A percentile compares a stretch with the other conserved stretches of the same genome.
These are phyloP conservation scores for Amphilophus citrinellus DNA, from an alignment of 2,113 vertebrate genomes.

Conservation along the genomic window DNA sequence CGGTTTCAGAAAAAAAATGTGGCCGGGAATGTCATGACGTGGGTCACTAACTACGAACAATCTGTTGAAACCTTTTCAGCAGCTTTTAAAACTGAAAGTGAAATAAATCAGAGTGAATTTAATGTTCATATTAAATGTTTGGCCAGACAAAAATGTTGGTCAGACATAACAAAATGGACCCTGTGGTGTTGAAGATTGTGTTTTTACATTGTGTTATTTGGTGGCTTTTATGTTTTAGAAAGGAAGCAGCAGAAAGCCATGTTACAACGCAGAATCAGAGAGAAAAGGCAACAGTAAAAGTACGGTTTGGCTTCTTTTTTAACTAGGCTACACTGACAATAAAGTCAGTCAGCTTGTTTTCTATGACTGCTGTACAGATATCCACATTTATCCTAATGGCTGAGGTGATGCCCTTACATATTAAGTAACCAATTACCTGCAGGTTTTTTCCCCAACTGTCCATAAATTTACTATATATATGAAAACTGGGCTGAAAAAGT, in stretches of 20 bases:
- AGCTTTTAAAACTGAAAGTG: slow-evolving; percentile 20
- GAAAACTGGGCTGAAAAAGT: not conserved
- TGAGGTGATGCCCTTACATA: not conserved
- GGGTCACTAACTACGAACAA: slow-evolving; percentile 58
- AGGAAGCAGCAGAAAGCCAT: slow-evolving; percentile 7
- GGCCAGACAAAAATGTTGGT: slow-evolving; percentile 28
- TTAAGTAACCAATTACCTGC: not conserved
- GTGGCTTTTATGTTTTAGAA: slow-evolving; percentile 32
- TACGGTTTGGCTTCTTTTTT: slow-evolving; percentile 5
- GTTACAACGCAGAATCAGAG: slow-evolving; percentile 1
- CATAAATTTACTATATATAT: not conserved
- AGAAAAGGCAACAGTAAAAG: not conserved
- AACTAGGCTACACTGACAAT: not conserved
- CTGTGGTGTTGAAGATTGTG: slow-evolving; percentile 20
- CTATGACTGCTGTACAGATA: not conserved
- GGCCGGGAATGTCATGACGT: slow-evolving; percentile 40
- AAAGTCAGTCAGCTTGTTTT: not conserved
- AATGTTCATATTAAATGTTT: slow-evolving; percentile 38
- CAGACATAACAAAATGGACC: slow-evolving; percentile 29
- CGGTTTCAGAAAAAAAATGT: slow-evolving; percentile 41
- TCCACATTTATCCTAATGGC: not conserved
- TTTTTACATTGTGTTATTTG: slow-evolving; percentile 32
- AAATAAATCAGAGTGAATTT: slow-evolving; percentile 60
- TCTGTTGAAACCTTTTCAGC: slow-evolving; percentile 62
- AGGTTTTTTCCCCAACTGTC: not conserved